Evolutionary conservation across 2,888 invertebrate genomes (phyloP), one percentile per base, ranked within the genome.

Genomic region (Trissolcus brochymenae): DNA sequence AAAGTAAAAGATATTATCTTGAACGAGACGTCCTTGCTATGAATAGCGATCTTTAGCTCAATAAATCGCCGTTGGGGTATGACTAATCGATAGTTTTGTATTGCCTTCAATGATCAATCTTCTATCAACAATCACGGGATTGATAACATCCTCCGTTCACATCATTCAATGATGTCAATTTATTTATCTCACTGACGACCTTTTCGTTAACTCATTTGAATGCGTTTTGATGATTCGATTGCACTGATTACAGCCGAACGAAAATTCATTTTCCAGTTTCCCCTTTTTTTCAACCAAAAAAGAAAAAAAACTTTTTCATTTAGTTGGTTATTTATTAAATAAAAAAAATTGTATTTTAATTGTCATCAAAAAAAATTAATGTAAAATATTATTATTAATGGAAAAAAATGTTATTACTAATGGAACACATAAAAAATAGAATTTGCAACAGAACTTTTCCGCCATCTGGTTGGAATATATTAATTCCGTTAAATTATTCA

Each of bases 81-180:
- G 75, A 75, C 68, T 78, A 78, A 78, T 67, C 67, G 67, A 51
- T 68, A 46, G 72, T 78, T 72, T 64, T 68, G 54, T 68, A 68
- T 78, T 75, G 72, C 78, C 75, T 78, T 78, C 78, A 72, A 78
- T 78, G 64, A 78, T 71, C 72, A 72, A 72, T 72, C 75, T 78
- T 75, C 75, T 78, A 78, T 75, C 78, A 78, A 68, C 68, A 75
- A 78, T 67, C 71, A 67, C 50, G 43, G 71, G 21, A 78, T 78
- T 74, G 78, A 78, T 78, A 74, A 74, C 66, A 77, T 78, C 77
- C 73, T 66, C 68, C 16, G 57, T 56, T 70, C 25, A 60, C 61
- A 70, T 74, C 59, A 73, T 68, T 57, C 61, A 78, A 70, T 73
- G 59, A 68, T 68, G 60, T 56, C 73, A 61, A 73, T 77, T 54